Evolutionary conservation across 2,888 invertebrate species (phyloP).

Genomic region (Colletes collaris): DNA sequence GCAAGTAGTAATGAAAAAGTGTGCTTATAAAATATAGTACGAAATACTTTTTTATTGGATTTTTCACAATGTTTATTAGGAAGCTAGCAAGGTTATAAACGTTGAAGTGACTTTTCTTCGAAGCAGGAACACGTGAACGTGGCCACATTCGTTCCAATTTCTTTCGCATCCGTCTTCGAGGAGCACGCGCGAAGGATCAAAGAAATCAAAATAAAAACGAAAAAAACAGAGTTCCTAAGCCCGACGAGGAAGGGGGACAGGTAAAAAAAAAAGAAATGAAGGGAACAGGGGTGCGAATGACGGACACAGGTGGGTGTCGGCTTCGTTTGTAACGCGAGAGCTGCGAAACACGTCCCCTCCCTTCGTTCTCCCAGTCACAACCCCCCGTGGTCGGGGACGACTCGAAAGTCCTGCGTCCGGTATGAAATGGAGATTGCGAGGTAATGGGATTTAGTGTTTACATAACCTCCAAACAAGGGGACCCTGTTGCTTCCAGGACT

Average conservation of each 20-base stretch:
- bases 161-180: not conserved
- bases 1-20: no score
- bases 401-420: slow-evolving; percentile 40
- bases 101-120: no score
- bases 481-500: not conserved
- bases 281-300: slow-evolving; percentile 44
- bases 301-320: slow-evolving; percentile 80
- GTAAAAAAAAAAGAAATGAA: slow-evolving; percentile 31
- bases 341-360: slow-evolving; percentile 65
- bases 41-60: no score
- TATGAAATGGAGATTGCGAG: slow-evolving; percentile 64
- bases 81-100: no score
- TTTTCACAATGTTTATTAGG: no score
- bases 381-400: slow-evolving; percentile 18
- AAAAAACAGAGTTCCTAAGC: slow-evolving; percentile 1
- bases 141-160: not conserved
- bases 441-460: slow-evolving; percentile 72
- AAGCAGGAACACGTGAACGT: no score
- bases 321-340: slow-evolving; percentile 79
- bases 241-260: slow-evolving; percentile 24
- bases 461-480: slow-evolving; percentile 43
- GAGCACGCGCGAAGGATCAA: not conserved
- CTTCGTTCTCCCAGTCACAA: slow-evolving; percentile 17
- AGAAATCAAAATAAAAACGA: slow-evolving; percentile 1
- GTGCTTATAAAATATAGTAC: no score